A percentile compares a stretch with the other conserved stretches of the same genome.
Evolutionary conservation across 1,140 invertebrate genomes (phyloP).

Genomic region (Drosophila elegans): DNA sequence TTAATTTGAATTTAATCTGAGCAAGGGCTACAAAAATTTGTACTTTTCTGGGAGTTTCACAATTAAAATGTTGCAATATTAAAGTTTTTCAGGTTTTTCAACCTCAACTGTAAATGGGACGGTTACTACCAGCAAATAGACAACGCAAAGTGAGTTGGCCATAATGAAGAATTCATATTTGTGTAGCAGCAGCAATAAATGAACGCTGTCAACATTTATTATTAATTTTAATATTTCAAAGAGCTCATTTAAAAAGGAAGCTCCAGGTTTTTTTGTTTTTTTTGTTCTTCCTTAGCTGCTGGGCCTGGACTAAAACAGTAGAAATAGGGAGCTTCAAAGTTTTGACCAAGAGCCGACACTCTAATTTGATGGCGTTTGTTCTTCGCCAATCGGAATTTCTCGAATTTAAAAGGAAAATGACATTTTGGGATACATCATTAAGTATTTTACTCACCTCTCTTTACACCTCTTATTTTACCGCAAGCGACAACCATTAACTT

Average conservation of each 20-base stretch:
- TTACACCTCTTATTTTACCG: not conserved
- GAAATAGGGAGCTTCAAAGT: constrained; percentile 10
- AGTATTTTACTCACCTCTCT: not conserved
- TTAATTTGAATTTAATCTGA: no score
- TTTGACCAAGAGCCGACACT: constrained; percentile 41
- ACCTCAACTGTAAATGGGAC: not conserved
- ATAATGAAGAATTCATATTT: constrained; percentile 63
- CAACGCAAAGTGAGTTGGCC: constrained; percentile 51
- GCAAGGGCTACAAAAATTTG: no score
- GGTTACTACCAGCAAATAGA: constrained; percentile 22
- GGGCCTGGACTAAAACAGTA: not conserved
- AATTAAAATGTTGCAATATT: no score
- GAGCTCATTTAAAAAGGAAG: constrained; percentile 21
- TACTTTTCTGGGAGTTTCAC: no score
- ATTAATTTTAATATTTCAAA: constrained; percentile 83
- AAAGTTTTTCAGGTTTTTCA: no score
- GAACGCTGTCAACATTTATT: constrained; percentile 70
- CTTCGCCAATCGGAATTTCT: not conserved
- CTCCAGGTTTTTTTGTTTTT: not conserved
- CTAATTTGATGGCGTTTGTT: constrained; percentile 50
- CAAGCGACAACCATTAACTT: constrained; percentile 21
- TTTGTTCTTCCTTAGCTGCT: constrained; percentile 17
- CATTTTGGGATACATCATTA: not conserved
- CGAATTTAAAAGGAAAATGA: not conserved
- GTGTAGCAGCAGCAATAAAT: constrained; percentile 56